phyloP scores from a whole-genome alignment of 2,797 vertebrate genomes.

The Brachyalestes nurse region DNA sequence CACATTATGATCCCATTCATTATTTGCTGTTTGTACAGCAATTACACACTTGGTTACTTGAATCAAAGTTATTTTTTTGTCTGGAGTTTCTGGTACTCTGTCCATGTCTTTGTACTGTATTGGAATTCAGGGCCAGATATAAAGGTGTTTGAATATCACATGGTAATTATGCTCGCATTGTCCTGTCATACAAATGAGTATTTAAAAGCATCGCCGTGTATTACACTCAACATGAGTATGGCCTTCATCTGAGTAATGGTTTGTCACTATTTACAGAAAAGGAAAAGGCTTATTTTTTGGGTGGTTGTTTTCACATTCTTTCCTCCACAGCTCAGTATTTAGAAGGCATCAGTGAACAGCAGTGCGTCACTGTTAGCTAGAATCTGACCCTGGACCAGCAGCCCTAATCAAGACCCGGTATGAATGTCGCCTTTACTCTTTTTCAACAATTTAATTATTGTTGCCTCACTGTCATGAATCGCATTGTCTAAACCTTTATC shows the following conservation, averaged over 20 bases:
- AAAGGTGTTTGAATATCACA: neutral
- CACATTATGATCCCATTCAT: too few species aligned
- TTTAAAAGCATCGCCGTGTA: neutral
- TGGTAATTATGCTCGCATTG: neutral
- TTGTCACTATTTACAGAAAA: neutral
- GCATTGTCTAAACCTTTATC: constrained; percentile 35
- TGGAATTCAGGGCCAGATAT: too few species aligned
- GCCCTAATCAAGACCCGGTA: neutral
- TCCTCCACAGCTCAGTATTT: neutral
- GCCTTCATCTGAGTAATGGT: neutral
- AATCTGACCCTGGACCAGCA: constrained; percentile 14
- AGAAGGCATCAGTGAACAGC: neutral
- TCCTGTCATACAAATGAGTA: neutral
- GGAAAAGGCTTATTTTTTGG: neutral
- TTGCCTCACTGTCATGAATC: constrained; percentile 45
- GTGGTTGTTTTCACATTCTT: neutral
- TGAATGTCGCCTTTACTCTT: constrained; percentile 24
- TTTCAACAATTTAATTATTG: constrained; percentile 28
- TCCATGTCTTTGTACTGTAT: neutral
- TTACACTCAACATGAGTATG: neutral
- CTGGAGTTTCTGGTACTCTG: too few species aligned
- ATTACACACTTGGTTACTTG: too few species aligned
- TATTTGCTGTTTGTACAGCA: too few species aligned
- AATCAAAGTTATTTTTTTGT: too few species aligned
- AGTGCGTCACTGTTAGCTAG: constrained; percentile 8